These are phyloP conservation scores for Prolemur simus DNA, from an alignment of 2,113 vertebrate genomes.

Conservation along the genomic window DNA sequence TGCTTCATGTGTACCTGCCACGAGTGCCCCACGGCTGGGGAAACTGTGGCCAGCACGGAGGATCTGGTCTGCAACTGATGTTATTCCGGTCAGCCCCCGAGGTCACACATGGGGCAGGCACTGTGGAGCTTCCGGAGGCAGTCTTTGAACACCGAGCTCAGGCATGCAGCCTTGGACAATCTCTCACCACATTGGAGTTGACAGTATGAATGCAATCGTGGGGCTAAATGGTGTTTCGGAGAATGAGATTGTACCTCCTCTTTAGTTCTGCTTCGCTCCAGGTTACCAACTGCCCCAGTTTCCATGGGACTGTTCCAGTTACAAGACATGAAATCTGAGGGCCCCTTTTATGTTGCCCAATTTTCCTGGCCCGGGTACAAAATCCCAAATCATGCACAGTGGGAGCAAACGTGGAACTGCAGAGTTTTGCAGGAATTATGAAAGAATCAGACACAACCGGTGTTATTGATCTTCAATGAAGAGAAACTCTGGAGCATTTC, in stretches of 20 bases:
- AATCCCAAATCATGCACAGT: not conserved
- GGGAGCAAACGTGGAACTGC: not conserved
- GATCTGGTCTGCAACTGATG: not conserved
- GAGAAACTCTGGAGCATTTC: slow-evolving; percentile 45
- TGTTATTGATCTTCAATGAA: not conserved
- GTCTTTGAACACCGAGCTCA: slow-evolving; percentile 14
- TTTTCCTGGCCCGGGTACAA: slow-evolving; percentile 37
- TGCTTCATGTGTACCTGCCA: fast-evolving
- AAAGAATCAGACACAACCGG: slow-evolving; percentile 6
- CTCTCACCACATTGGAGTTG: not conserved
- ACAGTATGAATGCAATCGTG: not conserved
- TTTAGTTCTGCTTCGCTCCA: slow-evolving; percentile 14
- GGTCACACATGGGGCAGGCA: not conserved
- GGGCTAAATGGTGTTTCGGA: slow-evolving; percentile 18
- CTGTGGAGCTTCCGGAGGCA: slow-evolving; percentile 7
- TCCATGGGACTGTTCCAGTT: slow-evolving; percentile 37
- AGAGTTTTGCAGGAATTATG: slow-evolving; percentile 18
- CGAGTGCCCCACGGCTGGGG: not conserved
- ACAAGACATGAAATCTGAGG: slow-evolving; percentile 8
- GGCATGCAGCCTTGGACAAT: not conserved
- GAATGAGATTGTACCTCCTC: not conserved
- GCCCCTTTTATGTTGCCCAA: slow-evolving; percentile 7
- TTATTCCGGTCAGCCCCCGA: not conserved
- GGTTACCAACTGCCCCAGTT: slow-evolving; percentile 57
- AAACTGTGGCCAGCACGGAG: not conserved